A percentile compares a stretch with the other conserved stretches of the same genome.
Conservation (phyloP, 2,888 invertebrate genomes). For the Gymnosoma rotundatum region DNA sequence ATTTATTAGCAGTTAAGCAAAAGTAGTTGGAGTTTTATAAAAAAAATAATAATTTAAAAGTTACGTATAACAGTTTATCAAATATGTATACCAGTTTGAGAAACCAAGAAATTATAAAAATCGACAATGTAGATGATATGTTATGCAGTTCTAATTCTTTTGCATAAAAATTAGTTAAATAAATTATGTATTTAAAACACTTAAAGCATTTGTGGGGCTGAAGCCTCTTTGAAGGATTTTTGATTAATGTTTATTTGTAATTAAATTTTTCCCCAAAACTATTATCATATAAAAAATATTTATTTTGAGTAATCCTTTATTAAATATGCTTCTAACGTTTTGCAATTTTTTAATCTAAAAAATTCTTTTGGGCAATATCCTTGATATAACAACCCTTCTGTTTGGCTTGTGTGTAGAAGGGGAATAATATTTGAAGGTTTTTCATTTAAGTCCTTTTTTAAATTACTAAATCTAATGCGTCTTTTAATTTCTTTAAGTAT, state of each 20-base stretch:
- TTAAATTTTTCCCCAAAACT: conserved; percentile 3
- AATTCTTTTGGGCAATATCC: neutral
- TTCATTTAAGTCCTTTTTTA: conserved; percentile 34
- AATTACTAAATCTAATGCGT: conserved; percentile 42
- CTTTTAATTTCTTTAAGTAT: conserved; percentile 56
- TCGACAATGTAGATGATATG: no score
- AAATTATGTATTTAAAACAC: no score
- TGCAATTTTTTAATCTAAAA: conserved; percentile 10
- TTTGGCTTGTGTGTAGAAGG: neutral
- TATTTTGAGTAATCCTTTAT: conserved; percentile 15
- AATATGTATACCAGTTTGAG: no score
- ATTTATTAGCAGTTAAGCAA: no score
- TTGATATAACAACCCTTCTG: conserved; percentile 44
- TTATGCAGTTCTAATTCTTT: no score
- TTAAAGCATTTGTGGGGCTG: no score
- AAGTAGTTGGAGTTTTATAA: no score
- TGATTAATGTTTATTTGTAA: conserved; percentile 22
- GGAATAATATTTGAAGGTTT: neutral
- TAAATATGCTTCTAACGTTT: conserved; percentile 56
- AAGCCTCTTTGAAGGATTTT: neutral
- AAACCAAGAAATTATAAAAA: no score
- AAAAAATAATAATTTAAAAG: no score
- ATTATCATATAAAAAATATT: conserved; percentile 20
- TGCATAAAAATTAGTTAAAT: no score
- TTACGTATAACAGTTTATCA: no score